Evolutionary conservation across 2,888 invertebrate species (phyloP).

Genomic region (Phorcus lineatus): DNA sequence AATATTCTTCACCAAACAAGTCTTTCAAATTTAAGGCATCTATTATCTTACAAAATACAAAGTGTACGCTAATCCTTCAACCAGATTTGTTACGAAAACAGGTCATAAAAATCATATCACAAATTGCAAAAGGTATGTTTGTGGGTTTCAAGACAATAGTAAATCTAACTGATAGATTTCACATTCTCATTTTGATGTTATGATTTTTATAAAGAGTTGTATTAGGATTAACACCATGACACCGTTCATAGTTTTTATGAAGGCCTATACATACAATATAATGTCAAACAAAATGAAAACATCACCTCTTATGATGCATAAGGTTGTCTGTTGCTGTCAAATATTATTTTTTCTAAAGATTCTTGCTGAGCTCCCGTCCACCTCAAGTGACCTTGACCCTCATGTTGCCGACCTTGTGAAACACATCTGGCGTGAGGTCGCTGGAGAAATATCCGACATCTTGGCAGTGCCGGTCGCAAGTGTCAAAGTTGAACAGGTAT

Average conservation of each 20-base stretch:
- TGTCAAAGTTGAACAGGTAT: constrained; percentile 67
- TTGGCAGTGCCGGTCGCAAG: constrained; percentile 49
- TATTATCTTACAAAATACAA: too few relatives aligned
- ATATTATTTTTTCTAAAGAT: constrained; percentile 40
- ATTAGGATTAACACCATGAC: too few relatives aligned
- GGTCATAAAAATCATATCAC: too few relatives aligned
- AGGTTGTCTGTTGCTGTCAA: not conserved
- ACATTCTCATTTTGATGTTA: too few relatives aligned
- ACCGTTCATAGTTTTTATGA: too few relatives aligned
- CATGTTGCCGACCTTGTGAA: constrained; percentile 61
- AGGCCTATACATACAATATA: not conserved
- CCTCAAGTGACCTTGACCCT: constrained; percentile 28
- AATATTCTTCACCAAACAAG: too few relatives aligned
- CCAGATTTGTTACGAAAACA: too few relatives aligned
- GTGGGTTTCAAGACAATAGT: too few relatives aligned
- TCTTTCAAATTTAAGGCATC: too few relatives aligned
- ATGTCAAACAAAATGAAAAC: not conserved
- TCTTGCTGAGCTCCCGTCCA: constrained; percentile 46
- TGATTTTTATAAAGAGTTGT: too few relatives aligned
- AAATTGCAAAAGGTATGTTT: constrained; percentile 49
- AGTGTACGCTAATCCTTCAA: too few relatives aligned
- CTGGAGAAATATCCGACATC: constrained; percentile 61
- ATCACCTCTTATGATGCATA: not conserved
- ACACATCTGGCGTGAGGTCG: constrained; percentile 70
- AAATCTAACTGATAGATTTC: too few relatives aligned